phyloP scores from a whole-genome alignment of 2,113 vertebrate species.

The Sceloporus tristichus region DNA sequence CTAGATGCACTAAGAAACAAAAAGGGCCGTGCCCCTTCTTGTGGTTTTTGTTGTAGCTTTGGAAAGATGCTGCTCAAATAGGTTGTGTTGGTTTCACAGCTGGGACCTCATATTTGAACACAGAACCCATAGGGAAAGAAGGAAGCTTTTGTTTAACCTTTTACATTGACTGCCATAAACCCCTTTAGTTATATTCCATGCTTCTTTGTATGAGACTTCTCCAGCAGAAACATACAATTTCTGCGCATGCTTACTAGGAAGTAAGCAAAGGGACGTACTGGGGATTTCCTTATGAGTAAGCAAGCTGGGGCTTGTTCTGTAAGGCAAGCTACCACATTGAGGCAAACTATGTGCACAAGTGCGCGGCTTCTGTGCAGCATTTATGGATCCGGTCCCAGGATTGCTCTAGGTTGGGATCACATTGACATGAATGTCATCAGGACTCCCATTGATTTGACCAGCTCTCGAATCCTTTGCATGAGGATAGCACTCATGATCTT shows the following conservation, averaged over 20 bases:
- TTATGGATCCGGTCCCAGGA: not conserved
- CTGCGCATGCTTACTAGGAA: not conserved
- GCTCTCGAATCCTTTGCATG: not conserved
- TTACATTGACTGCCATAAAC: not conserved
- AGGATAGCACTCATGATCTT: not conserved
- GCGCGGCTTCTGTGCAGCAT: not conserved
- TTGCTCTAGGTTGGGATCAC: not conserved
- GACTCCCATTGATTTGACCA: not conserved
- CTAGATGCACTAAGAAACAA: too few relatives aligned
- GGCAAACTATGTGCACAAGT: not conserved
- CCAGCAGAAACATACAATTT: not conserved
- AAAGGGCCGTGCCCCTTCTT: not conserved
- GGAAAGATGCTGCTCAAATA: not conserved
- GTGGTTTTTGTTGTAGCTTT: not conserved
- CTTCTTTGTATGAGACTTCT: too few relatives aligned
- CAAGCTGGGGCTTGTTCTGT: too few relatives aligned
- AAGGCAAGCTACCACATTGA: too few relatives aligned
- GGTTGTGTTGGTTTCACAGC: fast-evolving
- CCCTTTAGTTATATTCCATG: not conserved
- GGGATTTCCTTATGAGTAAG: not conserved
- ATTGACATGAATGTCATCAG: not conserved
- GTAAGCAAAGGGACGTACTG: not conserved
- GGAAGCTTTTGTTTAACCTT: not conserved
- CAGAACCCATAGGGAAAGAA: not conserved
- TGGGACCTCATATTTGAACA: not conserved